These are phyloP conservation scores for Phenganax subtilis DNA, from an alignment of 92 coral and sea anemone species.

Conservation along the genomic window DNA sequence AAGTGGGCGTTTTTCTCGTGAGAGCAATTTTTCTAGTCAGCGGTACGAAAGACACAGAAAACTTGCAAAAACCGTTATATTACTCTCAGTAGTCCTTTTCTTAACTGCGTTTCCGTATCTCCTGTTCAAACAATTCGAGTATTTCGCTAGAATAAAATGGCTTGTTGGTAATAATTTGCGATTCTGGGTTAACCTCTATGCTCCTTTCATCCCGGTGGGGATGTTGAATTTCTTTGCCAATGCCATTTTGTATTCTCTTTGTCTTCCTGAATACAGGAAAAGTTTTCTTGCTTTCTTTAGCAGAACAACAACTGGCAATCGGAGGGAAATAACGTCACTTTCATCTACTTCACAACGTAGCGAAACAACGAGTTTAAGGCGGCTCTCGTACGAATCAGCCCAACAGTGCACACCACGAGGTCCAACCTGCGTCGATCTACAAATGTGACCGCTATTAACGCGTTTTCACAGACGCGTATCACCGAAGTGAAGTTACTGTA, in stretches of 20 bases:
- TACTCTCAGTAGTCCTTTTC: slow-evolving; percentile 1
- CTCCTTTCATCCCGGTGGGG: neutral
- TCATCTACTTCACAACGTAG: no score
- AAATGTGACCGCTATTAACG: no score
- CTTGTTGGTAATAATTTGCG: neutral
- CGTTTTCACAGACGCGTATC: no score
- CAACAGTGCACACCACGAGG: no score
- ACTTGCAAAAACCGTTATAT: slow-evolving; percentile 24
- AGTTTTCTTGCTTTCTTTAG: neutral
- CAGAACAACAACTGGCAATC: neutral
- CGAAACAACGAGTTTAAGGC: no score
- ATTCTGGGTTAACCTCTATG: neutral
- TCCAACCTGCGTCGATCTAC: no score
- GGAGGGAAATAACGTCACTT: neutral
- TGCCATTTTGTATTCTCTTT: slow-evolving; percentile 21
- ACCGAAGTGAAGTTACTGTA: no score
- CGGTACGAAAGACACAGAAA: slow-evolving; percentile 3
- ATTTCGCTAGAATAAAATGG: neutral
- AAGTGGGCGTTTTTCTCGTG: neutral
- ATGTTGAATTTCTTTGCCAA: neutral
- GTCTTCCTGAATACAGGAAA: slow-evolving; percentile 22
- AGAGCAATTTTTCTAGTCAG: neutral
- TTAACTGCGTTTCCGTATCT: slow-evolving; percentile 22
- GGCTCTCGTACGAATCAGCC: no score
- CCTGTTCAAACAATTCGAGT: slow-evolving; percentile 12